phyloP scores from a whole-genome alignment of 2,113 vertebrate species.

The Ctenomys sociabilis region DNA sequence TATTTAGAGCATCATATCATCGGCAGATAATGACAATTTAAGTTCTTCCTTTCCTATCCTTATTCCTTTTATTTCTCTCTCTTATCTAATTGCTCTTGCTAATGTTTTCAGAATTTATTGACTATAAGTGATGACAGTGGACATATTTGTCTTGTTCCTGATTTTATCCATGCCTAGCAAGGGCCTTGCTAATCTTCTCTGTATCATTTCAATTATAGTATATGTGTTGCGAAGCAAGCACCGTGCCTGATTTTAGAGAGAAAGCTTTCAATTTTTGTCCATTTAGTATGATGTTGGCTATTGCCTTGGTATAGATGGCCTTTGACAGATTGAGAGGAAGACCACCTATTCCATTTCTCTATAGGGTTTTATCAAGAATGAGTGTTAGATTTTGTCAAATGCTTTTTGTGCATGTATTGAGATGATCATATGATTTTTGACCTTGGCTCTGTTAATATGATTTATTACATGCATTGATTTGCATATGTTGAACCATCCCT shows the following conservation, averaged over 20 bases:
- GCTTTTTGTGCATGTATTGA: background rate
- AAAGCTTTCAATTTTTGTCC: background rate
- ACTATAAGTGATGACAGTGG: background rate
- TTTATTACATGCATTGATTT: background rate
- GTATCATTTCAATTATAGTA: no score
- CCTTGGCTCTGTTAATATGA: background rate
- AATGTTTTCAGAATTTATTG: background rate
- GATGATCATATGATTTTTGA: background rate
- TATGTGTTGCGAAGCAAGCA: no score
- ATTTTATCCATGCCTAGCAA: background rate
- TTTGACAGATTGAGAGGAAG: background rate
- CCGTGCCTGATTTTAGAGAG: background rate
- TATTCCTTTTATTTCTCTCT: background rate
- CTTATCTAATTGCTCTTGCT: background rate
- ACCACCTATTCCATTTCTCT: background rate
- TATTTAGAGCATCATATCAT: background rate
- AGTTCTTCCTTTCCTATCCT: background rate
- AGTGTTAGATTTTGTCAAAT: background rate
- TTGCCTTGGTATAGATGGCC: background rate
- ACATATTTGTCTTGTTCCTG: background rate
- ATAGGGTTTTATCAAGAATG: background rate
- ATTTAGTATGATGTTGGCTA: background rate
- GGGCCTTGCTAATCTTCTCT: no score
- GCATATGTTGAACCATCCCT: background rate
- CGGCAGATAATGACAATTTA: background rate